These are phyloP conservation scores for Bubo scandiacus DNA, from an alignment of 2,113 vertebrate species.

Conservation along the genomic window DNA sequence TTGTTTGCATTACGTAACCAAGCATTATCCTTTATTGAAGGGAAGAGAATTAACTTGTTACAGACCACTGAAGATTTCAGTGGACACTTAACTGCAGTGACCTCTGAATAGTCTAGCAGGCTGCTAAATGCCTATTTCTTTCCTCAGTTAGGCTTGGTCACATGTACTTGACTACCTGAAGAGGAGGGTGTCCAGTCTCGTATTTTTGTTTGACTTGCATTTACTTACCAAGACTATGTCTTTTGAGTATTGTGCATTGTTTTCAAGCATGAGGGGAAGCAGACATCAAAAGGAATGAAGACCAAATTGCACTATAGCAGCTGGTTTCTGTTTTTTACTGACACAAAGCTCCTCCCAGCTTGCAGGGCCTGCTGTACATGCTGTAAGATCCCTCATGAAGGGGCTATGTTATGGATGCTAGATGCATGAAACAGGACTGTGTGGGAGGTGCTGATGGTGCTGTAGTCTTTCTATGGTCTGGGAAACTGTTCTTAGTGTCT, in stretches of 20 bases:
- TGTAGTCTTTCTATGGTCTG: neutral
- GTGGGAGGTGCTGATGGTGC: neutral
- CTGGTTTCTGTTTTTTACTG: neutral
- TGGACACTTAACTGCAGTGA: neutral
- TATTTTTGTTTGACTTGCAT: neutral
- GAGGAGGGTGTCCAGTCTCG: too few species aligned
- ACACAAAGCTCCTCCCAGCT: neutral
- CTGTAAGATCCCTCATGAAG: neutral
- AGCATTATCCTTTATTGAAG: neutral
- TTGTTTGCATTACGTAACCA: neutral
- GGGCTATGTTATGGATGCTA: neutral
- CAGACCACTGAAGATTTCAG: neutral
- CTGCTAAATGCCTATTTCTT: neutral
- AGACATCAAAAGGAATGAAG: neutral
- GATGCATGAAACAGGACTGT: neutral
- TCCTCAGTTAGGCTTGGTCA: neutral
- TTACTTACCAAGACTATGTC: neutral
- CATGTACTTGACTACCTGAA: neutral
- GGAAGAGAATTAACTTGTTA: neutral
- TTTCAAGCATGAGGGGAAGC: neutral
- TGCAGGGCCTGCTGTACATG: neutral
- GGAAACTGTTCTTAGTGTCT: neutral
- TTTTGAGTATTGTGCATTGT: neutral
- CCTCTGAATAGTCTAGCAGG: neutral
- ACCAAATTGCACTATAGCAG: neutral